phyloP scores from a whole-genome alignment of 1,140 invertebrate genomes.

The Chlorops oryzae region DNA sequence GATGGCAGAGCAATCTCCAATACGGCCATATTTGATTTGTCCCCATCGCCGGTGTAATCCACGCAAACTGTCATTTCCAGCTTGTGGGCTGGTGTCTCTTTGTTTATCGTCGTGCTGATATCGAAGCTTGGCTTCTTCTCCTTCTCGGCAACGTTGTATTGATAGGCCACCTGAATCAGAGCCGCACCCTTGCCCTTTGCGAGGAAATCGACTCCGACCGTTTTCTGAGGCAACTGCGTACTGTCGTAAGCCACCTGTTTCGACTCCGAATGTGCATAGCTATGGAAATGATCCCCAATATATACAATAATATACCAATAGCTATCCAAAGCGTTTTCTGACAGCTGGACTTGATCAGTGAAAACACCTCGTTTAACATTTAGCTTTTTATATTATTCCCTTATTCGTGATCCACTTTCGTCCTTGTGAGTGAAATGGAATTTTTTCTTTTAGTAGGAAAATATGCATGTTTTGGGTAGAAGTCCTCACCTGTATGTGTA shows the following conservation, averaged over 20 bases:
- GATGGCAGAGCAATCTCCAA: constrained; percentile 80
- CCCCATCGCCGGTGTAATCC: background rate
- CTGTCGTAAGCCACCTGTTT: too few relatives aligned
- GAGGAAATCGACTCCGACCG: constrained; percentile 51
- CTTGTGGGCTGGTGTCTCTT: constrained; percentile 62
- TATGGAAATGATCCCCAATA: background rate
- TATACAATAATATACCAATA: too few relatives aligned
- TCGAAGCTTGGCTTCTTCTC: constrained; percentile 69
- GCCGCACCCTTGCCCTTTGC: constrained; percentile 67
- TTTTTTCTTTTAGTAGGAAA: too few relatives aligned
- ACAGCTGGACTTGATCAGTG: too few relatives aligned
- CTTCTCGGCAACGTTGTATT: constrained; percentile 71
- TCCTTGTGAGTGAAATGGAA: too few relatives aligned
- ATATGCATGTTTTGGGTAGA: too few relatives aligned
- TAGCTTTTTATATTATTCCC: too few relatives aligned
- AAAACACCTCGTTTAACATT: too few relatives aligned
- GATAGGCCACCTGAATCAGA: constrained; percentile 67
- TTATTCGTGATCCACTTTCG: too few relatives aligned
- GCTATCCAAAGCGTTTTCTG: too few relatives aligned
- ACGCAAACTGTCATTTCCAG: constrained; percentile 67
- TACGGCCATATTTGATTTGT: constrained; percentile 67
- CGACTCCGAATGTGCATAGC: too few relatives aligned
- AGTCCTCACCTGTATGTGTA: too few relatives aligned
- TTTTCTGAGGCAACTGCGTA: constrained; percentile 8
- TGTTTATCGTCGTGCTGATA: constrained; percentile 67